phyloP scores from a whole-genome alignment of 2,797 vertebrate genomes.

The Eulemur albifrons region DNA sequence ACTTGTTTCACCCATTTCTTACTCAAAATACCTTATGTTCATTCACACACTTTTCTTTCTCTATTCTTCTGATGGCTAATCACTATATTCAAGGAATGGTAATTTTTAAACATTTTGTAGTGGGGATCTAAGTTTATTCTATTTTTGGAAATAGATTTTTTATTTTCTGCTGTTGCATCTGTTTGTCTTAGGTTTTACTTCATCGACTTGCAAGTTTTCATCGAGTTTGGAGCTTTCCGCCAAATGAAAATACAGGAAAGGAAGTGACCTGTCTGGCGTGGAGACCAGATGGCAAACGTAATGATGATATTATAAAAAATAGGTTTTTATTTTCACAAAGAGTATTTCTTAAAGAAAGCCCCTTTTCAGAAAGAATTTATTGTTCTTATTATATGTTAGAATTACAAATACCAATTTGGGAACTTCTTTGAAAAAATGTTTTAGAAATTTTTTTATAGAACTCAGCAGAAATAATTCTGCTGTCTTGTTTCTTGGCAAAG shows the following conservation, averaged over 20 bases:
- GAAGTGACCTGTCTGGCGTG: conserved; percentile 97
- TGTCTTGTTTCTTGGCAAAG: background rate
- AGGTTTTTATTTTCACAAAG: background rate
- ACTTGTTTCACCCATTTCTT: conserved; percentile 2
- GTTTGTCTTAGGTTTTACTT: conserved; percentile 90
- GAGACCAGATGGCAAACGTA: conserved; percentile 99
- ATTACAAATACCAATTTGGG: background rate
- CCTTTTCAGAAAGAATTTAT: background rate
- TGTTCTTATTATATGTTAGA: background rate
- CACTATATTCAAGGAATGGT: background rate
- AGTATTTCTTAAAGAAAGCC: background rate
- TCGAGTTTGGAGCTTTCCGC: conserved; percentile 96
- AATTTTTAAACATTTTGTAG: background rate
- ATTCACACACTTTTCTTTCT: background rate
- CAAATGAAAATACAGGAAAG: conserved; percentile 96
- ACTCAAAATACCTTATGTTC: background rate
- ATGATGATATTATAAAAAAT: conserved; percentile 62
- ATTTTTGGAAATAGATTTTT: conserved; percentile 34
- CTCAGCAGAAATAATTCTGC: background rate
- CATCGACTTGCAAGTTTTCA: conserved; percentile 97
- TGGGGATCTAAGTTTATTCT: background rate
- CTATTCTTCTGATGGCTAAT: background rate
- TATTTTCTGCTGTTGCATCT: conserved; percentile 7
- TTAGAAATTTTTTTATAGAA: background rate
- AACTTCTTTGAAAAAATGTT: background rate